phyloP scores from a whole-genome alignment of 2,888 invertebrate species.

The Mesopsocus fuscifrons region DNA sequence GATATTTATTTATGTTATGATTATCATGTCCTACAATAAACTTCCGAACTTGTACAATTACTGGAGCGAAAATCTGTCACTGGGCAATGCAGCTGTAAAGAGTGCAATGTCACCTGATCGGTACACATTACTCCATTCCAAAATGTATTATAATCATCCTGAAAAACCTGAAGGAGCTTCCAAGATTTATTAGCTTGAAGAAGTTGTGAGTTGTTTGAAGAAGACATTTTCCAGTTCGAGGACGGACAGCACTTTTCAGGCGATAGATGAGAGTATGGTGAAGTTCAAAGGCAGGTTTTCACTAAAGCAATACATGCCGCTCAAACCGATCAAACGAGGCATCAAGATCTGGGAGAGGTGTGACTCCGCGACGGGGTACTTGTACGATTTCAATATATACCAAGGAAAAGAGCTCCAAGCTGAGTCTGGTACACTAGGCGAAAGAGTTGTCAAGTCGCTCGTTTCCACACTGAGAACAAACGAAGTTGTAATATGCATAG shows the following conservation, averaged over 20 bases:
- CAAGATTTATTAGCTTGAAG: conserved; percentile 16
- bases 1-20: no score
- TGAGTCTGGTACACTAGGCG: conserved; percentile 12
- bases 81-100: conserved; percentile 16
- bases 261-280: conserved; percentile 16
- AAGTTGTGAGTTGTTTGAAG: conserved; percentile 15
- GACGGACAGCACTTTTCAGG: conserved; percentile 14
- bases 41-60: conserved; percentile 13
- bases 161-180: conserved; percentile 13
- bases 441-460: conserved; percentile 13
- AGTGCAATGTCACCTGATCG: conserved; percentile 15
- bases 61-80: conserved; percentile 14
- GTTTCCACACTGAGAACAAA: conserved; percentile 14
- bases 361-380: conserved; percentile 15
- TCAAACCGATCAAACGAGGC: conserved; percentile 16
- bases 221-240: conserved; percentile 14
- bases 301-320: conserved; percentile 15
- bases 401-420: conserved; percentile 12
- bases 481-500: conserved; percentile 13
- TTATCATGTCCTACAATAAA: conserved; percentile 14
- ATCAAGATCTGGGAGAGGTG: conserved; percentile 15
- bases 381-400: conserved; percentile 16
- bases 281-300: conserved; percentile 14
- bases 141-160: conserved; percentile 16
- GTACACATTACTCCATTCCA: conserved; percentile 15